Base-by-base conservation (phyloP, 2,797 vertebrate species). In the Buceros bicornis region DNA sequence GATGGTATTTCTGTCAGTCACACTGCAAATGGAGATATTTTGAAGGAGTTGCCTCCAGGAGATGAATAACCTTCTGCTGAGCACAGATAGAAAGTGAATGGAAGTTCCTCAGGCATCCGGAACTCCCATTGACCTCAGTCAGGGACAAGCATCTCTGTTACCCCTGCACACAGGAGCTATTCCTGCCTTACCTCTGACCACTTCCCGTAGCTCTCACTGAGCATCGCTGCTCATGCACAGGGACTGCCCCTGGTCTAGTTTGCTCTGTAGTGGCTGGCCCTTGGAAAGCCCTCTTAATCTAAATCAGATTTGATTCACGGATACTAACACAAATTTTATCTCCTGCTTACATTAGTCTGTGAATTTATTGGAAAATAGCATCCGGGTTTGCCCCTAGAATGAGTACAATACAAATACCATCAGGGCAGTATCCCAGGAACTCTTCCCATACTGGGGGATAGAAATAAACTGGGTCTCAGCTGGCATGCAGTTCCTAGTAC, bases 171-270 rank as follows among this genome's bases (percentile, higher is more conserved):
- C 15, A n/a, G 33, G 0, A 56, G 24, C 45, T 31, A 5, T 58
- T 53, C 42, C 19, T 6, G 1, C 15, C 24, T 35, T 60, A 35
- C 29, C 5, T 40, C 25, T 7, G 6, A 17, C 17, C 2, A 1
- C 33, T 72, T 81, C 60, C 42, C 47, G 33, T n/a, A 50, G 47
- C 12, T 31, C 7, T 33, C 33, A 33, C 33, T 1, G 1, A 62
- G 37, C n/a, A 24, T 35, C 5, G 1, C 37, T 57, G 8, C 25
- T 47, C 31, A 14, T 1, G 6, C 53, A 26, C 25, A 31, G 42
- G 12, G 42, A n/a, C 69, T 60, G 48, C 57, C 26, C 24, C 42
- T 42, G 14, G 48, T 14, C 40, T 53, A 11, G 9, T 50, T 40
- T 12, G 19, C 35, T 71, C 42, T 67, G 0, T 1, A 24, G 50